phyloP scores from a whole-genome alignment of 2,797 vertebrate species.

The Lemur catta region DNA sequence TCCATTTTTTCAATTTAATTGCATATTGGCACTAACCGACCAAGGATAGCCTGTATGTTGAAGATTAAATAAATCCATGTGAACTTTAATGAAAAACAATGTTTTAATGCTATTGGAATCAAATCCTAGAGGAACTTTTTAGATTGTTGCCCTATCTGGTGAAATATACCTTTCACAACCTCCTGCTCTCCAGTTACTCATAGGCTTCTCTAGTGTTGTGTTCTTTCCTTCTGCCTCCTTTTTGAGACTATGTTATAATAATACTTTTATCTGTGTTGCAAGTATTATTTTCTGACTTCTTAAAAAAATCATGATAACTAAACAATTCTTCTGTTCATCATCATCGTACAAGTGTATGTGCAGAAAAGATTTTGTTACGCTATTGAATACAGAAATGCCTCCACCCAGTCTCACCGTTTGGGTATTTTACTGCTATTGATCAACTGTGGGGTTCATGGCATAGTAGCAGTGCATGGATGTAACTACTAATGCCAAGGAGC shows the following conservation, averaged over 20 bases:
- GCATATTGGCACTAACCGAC: slow-evolving; percentile 54
- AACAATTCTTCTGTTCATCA: neutral
- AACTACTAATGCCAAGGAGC: neutral
- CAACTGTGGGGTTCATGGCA: neutral
- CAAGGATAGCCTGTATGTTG: neutral
- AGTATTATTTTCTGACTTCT: neutral
- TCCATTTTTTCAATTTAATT: slow-evolving; percentile 65
- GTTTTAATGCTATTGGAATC: slow-evolving; percentile 25
- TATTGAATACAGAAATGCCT: neutral
- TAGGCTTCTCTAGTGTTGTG: neutral
- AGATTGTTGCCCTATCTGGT: neutral
- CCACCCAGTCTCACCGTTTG: neutral
- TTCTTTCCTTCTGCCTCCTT: neutral
- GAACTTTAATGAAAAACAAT: slow-evolving; percentile 10
- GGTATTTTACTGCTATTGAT: neutral
- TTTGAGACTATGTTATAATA: neutral
- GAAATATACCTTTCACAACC: neutral
- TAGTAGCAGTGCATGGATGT: neutral
- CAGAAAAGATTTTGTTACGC: neutral
- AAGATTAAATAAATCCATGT: slow-evolving; percentile 52
- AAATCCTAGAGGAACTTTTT: neutral
- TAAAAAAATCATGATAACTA: neutral
- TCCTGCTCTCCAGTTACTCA: neutral
- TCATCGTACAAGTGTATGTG: neutral
- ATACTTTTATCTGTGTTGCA: neutral